Conservation (phyloP, 2,113 vertebrate genomes). For the Osmerus eperlanus region DNA sequence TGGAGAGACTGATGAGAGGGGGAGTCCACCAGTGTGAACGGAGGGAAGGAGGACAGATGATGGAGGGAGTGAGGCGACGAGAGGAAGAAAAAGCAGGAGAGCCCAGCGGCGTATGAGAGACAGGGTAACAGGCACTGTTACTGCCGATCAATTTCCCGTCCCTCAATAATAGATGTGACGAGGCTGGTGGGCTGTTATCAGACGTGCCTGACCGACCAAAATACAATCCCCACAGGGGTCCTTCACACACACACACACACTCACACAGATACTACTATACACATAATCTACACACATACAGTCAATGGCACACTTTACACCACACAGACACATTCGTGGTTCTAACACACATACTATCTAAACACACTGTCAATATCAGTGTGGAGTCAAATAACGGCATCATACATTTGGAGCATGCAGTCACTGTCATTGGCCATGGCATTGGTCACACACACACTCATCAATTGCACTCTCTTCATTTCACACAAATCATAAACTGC, state of each 20-base stretch:
- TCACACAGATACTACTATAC: neutral
- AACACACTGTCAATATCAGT: constrained; percentile 9
- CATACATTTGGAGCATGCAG: constrained; percentile 20
- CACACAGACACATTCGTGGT: constrained; percentile 11
- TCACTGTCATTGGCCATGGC: constrained; percentile 10
- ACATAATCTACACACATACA: constrained; percentile 1
- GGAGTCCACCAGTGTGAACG: constrained; percentile 10
- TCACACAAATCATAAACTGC: constrained; percentile 6
- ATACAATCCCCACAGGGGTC: constrained; percentile 59
- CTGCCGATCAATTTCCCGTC: constrained; percentile 64
- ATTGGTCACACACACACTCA: constrained; percentile 24
- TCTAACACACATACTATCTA: neutral
- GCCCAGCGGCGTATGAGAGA: constrained; percentile 28
- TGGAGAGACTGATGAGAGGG: neutral
- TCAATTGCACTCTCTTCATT: constrained; percentile 27
- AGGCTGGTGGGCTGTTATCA: constrained; percentile 58
- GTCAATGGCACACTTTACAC: neutral
- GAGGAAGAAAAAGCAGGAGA: constrained; percentile 27
- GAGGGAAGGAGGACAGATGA: constrained; percentile 32
- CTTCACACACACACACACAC: constrained; percentile 10
- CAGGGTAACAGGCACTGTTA: constrained; percentile 49
- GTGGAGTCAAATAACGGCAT: constrained; percentile 2
- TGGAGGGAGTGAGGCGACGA: constrained; percentile 6
- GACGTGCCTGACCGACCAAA: constrained; percentile 57
- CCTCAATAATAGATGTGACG: constrained; percentile 72